Base-by-base conservation (phyloP, 2,888 invertebrate genomes). In the Cecidostiba fungosa region DNA sequence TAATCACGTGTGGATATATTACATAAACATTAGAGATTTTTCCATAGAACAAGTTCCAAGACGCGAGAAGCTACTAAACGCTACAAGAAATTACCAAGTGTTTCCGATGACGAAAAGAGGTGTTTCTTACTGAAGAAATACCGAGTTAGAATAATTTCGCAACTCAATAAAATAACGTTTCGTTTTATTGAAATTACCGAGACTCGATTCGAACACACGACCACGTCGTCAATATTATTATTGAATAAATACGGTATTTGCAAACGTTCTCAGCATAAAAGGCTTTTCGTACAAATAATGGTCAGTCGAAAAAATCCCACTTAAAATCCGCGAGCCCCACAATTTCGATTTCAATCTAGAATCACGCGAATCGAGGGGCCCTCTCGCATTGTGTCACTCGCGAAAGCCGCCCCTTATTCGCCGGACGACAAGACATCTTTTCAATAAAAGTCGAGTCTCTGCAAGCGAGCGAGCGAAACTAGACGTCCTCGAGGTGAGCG, bases 401-500 rank as follows among this genome's bases (percentile, higher is more conserved):
- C 59, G 8, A 59, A 59, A 59, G 8, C 59, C 23, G 59, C 59
- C 59, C 23, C 23, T 23, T 59, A 43, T 43, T 43, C 23, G 19
- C n/a, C n/a, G 54, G 0, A 19, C n/a, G 19, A 19, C 23, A 10
- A 59, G 59, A 6, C 29, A 29, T 29, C 26, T 23, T 76, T 54
- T 26, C 14, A 29, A 26, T 73, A 39, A 73, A 73, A 43, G n/a
- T 26, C 50, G 19, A 16, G 43, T 26, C 32, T 59, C 32, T 59
- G 70, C 26, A 19, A n/a, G 14, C 32, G 47, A 59, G 26, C 47
- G 8, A 66, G 29, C 29, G 19, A 76, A 76, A 82, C 77, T 82
- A 82, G 77, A 69, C 54, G 82, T 76, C 82, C 82, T 82, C 82
- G 82, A 69, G 50, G 26, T 4, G 54, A 50, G 39, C 50, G 62